Evolutionary conservation across 92 coral and sea anemone species (phyloP), one percentile per base, ranked within the genome.

Genomic region (Galaxea fascicularis): DNA sequence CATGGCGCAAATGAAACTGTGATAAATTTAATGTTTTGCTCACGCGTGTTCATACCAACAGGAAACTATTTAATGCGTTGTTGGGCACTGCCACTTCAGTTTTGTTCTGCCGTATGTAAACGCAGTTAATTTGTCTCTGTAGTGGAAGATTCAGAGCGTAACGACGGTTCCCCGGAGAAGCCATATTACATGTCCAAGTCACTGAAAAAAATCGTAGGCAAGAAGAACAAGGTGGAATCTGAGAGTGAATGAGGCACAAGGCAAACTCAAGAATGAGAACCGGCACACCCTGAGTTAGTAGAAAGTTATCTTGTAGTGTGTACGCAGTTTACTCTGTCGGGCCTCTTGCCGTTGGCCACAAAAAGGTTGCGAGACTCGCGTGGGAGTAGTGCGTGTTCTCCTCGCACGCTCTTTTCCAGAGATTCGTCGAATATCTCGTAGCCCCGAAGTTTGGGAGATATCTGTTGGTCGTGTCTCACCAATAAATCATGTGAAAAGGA

Each of bases 141-240:
- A 96, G 99, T 96, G 89, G 99, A 96, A 79, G 99, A 96, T 88
- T 88, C 94, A 45, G 99, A 96, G 83, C 92, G 99, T 15, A 93
- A 96, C 75, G 99, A 96, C 52, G 99, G 99, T 59, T 86, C 98
- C 18, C 96, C 91, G 1, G 91, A 87, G 78, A 96, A 94, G 78
- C 99, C 99, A 29, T 94, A 96, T 83, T 96, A 96, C 94, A 96
- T 96, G 99, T 77, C 93, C 64, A 95, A 96, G 35, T 78, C 92
- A 22, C 92, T 96, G 24, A 90, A 81, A 82, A 93, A 96, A 82
- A 92, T 96, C 71, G 71, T 96, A 8, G 99, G 99, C 79, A 96
- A 96, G 85, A 94, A 94, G 88, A 89, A 94, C 91, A 94, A 94
- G 80, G 89, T 87, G 74, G 74, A 57, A 18, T 86, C 91, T 11